These are phyloP conservation scores for Drosophila sechellia DNA, from an alignment of 1,140 invertebrate species.

Conservation along the genomic window DNA sequence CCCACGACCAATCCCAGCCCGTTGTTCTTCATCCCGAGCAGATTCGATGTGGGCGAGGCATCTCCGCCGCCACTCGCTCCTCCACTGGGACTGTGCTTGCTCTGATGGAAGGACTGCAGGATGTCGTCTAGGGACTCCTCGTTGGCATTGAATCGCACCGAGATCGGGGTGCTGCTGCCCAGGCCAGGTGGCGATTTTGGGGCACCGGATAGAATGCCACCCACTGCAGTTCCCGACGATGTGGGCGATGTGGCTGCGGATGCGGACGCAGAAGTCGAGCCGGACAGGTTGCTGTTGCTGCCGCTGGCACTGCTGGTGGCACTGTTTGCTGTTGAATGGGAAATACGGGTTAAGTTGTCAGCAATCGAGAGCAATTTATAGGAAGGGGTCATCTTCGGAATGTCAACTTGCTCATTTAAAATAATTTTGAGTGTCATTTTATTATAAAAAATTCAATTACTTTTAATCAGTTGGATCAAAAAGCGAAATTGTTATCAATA, in stretches of 20 bases:
- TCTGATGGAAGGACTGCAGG: conserved; percentile 79
- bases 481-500: no score
- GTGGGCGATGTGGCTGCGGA: conserved; percentile 66
- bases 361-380: neutral
- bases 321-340: conserved; percentile 40
- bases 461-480: no score
- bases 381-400: neutral
- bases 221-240: conserved; percentile 44
- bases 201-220: conserved; percentile 11
- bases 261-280: conserved; percentile 56
- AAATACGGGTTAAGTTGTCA: neutral
- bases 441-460: no score
- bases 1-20: conserved; percentile 61
- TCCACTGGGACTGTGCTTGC: conserved; percentile 62
- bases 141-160: conserved; percentile 82
- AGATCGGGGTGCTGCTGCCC: conserved; percentile 71
- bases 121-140: conserved; percentile 82
- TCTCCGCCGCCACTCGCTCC: conserved; percentile 56
- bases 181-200: conserved; percentile 65
- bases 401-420: neutral
- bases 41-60: conserved; percentile 58
- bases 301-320: conserved; percentile 66
- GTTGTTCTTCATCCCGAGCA: conserved; percentile 70
- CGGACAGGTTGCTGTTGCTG: conserved; percentile 71
- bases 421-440: neutral